Percentiles rank a stretch among this genome's conserved stretches.
These are phyloP conservation scores for Spilogale gracilis DNA, from an alignment of 2,113 vertebrate genomes.

Conservation along the genomic window DNA sequence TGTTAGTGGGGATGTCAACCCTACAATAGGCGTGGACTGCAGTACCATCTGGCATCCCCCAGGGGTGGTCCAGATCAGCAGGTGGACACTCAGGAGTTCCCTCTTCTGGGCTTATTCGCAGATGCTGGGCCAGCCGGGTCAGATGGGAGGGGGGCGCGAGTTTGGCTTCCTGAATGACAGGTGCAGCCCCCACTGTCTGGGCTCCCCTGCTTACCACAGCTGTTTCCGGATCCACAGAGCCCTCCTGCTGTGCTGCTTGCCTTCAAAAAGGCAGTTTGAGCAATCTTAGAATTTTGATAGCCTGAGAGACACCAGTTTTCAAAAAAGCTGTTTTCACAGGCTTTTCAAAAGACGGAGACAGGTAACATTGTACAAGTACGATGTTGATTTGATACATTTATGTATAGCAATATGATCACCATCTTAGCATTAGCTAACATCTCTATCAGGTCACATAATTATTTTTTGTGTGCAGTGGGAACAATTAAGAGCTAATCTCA, in stretches of 20 bases:
- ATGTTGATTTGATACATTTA: neutral
- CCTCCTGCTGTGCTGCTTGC: neutral
- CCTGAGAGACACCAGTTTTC: neutral
- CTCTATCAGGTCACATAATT: neutral
- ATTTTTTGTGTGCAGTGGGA: neutral
- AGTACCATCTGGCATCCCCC: no score
- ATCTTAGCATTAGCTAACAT: neutral
- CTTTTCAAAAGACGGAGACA: neutral
- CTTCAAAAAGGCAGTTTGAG: neutral
- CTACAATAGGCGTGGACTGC: no score
- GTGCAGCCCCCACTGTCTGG: neutral
- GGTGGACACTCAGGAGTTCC: neutral
- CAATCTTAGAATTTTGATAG: neutral
- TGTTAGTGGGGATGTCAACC: neutral
- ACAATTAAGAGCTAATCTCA: neutral
- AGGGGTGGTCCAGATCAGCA: neutral
- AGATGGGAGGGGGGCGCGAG: rapidly evolving
- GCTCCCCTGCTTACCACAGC: neutral
- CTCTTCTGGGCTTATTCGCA: neutral
- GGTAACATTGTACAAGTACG: neutral
- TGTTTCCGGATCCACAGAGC: neutral
- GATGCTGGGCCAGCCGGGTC: neutral
- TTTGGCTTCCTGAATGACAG: neutral
- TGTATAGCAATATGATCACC: neutral
- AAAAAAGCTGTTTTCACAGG: neutral